Percentiles rank a stretch among this genome's conserved stretches.
Evolutionary conservation across 2,888 invertebrate species (phyloP).

Genomic region (Cryptocheilus praepositus): DNA sequence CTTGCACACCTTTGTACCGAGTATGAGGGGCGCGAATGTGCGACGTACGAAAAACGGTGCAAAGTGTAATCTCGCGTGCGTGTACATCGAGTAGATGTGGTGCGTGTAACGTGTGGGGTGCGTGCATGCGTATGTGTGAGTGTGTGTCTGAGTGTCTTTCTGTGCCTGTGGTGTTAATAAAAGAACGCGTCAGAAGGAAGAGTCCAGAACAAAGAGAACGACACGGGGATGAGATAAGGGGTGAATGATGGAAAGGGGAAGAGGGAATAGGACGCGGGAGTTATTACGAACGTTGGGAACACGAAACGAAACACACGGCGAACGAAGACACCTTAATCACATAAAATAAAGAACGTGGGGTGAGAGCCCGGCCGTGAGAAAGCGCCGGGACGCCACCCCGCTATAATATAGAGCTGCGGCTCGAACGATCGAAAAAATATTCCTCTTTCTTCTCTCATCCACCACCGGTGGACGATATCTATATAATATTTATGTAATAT

Average conservation of each 20-base stretch:
- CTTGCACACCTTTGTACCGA: too few species aligned
- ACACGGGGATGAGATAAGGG: conserved; percentile 23
- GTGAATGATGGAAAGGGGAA: conserved; percentile 22
- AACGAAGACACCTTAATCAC: conserved; percentile 35
- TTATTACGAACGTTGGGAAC: conserved; percentile 13
- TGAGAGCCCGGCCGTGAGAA: conserved; percentile 31
- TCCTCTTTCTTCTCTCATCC: conserved; percentile 37
- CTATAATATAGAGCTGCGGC: conserved; percentile 44
- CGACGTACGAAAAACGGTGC: not conserved
- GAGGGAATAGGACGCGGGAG: not conserved
- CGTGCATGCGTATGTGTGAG: conserved; percentile 14
- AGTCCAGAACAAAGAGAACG: conserved; percentile 53
- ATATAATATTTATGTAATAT: conserved; percentile 58
- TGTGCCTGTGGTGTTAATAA: conserved; percentile 18
- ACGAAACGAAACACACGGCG: conserved; percentile 42
- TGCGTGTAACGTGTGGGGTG: conserved; percentile 23
- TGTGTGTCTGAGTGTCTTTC: conserved; percentile 16
- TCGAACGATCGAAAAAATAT: conserved; percentile 56
- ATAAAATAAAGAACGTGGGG: conserved; percentile 28
- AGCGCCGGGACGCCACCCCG: conserved; percentile 37
- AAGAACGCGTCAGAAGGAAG: conserved; percentile 54
- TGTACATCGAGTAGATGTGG: conserved; percentile 15
- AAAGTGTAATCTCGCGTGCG: not conserved
- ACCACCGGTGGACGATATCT: conserved; percentile 46
- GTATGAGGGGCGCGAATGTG: not conserved